phyloP scores from a whole-genome alignment of 1,140 invertebrate species.

The Penaeus chinensis region DNA sequence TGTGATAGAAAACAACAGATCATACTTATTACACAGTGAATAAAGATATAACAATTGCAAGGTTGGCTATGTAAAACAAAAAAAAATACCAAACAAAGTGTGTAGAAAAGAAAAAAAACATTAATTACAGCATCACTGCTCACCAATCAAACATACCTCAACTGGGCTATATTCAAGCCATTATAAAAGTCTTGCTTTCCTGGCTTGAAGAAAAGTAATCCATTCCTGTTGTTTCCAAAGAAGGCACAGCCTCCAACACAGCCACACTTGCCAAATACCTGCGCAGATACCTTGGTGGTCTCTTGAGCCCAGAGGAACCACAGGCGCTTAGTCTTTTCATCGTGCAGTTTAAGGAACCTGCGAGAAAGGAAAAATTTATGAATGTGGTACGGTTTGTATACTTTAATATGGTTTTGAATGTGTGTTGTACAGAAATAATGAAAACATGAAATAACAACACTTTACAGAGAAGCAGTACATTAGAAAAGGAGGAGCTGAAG shows the following conservation, averaged over 20 bases:
- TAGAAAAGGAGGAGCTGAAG: too few relatives aligned
- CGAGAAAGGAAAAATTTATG: not conserved
- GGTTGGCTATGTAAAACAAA: too few relatives aligned
- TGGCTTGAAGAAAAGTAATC: slow-evolving; percentile 87
- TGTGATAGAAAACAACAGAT: too few relatives aligned
- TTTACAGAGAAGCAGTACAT: too few relatives aligned
- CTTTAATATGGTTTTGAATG: too few relatives aligned
- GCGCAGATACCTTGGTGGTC: slow-evolving; percentile 69
- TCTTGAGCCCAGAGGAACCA: slow-evolving; percentile 93
- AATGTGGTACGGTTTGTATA: slow-evolving; percentile 65
- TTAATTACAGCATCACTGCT: not conserved
- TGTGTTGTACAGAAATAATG: not conserved
- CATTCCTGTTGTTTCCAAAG: slow-evolving; percentile 91
- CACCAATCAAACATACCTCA: slow-evolving; percentile 71
- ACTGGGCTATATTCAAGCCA: slow-evolving; percentile 84
- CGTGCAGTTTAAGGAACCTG: slow-evolving; percentile 88
- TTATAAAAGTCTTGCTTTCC: slow-evolving; percentile 82
- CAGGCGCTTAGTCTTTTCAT: slow-evolving; percentile 86
- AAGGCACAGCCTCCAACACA: slow-evolving; percentile 95
- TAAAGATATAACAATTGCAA: too few relatives aligned
- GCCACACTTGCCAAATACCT: slow-evolving; percentile 82
- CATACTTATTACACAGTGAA: too few relatives aligned
- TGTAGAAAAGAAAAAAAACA: slow-evolving; percentile 61
- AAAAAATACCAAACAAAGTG: not conserved
- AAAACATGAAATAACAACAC: not conserved